Conservation (phyloP, 1,140 invertebrate genomes). For the Drosophila tsacasi region DNA sequence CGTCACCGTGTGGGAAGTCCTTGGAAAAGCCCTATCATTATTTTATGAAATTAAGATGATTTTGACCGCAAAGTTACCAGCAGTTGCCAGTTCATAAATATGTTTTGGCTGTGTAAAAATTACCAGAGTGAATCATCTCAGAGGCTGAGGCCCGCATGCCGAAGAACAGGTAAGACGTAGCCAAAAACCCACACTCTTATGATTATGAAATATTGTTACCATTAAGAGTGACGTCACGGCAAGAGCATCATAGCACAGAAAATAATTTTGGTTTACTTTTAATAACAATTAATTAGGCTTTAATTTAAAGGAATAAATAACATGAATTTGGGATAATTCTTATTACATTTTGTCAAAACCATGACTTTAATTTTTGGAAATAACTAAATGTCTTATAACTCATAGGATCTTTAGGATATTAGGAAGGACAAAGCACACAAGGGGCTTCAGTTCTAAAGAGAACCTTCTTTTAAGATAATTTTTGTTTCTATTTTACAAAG, state of each 20-base stretch:
- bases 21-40: slow-evolving; percentile 42
- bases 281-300: too few relatives aligned
- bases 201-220: slow-evolving; percentile 51
- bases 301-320: too few relatives aligned
- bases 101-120: slow-evolving; percentile 15
- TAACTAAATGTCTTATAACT: background rate
- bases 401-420: background rate
- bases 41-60: slow-evolving; percentile 53
- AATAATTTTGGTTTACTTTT: too few relatives aligned
- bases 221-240: slow-evolving; percentile 62
- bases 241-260: slow-evolving; percentile 16
- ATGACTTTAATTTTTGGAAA: too few relatives aligned
- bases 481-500: too few relatives aligned
- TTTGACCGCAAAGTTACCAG: slow-evolving; percentile 6
- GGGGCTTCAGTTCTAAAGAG: too few relatives aligned
- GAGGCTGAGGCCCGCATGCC: slow-evolving; percentile 28
- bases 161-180: slow-evolving; percentile 50
- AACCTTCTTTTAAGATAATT: too few relatives aligned
- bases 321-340: too few relatives aligned
- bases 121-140: slow-evolving; percentile 34
- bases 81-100: slow-evolving; percentile 28
- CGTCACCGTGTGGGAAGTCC: slow-evolving; percentile 32
- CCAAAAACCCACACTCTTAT: slow-evolving; percentile 42
- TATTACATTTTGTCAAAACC: too few relatives aligned
- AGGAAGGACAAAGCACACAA: too few relatives aligned